phyloP scores from a whole-genome alignment of 2,888 invertebrate species.

The Nymphalis urticae region DNA sequence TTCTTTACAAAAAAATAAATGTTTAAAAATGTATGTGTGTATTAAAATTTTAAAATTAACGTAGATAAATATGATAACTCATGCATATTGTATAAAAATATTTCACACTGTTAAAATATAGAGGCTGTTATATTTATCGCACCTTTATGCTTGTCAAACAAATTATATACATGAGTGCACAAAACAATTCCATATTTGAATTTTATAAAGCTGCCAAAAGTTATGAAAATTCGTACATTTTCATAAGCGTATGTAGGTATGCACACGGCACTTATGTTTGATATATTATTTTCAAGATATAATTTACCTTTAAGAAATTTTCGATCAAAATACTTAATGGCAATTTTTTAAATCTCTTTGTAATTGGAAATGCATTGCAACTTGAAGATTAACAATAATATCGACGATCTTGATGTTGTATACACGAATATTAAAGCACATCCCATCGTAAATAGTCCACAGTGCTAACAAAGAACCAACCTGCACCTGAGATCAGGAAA shows the following conservation, averaged over 20 bases:
- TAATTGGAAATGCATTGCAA: not conserved
- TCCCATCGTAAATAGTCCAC: slow-evolving; percentile 15
- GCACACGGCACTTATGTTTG: not conserved
- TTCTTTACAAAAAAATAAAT: not conserved
- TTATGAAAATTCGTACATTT: not conserved
- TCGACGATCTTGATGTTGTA: not conserved
- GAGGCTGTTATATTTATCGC: slow-evolving; percentile 14
- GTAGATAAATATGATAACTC: not conserved
- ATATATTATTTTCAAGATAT: not conserved
- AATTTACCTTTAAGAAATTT: not conserved
- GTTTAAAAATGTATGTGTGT: not conserved
- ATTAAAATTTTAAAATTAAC: no score
- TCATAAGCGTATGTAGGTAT: not conserved
- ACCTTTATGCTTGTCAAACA: slow-evolving; percentile 20
- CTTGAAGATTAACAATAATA: not conserved
- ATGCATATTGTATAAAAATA: not conserved
- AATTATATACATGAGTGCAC: slow-evolving; percentile 14
- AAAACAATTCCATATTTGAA: slow-evolving; percentile 9
- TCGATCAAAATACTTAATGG: not conserved
- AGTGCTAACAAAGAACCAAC: slow-evolving; percentile 18
- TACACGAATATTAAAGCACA: slow-evolving; percentile 1
- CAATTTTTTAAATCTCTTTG: not conserved
- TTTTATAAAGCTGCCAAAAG: slow-evolving; percentile 1
- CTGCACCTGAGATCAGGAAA: slow-evolving; percentile 32
- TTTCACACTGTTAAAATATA: not conserved